phyloP scores from a whole-genome alignment of 2,113 vertebrate species.

The Actenoides hombroni region DNA sequence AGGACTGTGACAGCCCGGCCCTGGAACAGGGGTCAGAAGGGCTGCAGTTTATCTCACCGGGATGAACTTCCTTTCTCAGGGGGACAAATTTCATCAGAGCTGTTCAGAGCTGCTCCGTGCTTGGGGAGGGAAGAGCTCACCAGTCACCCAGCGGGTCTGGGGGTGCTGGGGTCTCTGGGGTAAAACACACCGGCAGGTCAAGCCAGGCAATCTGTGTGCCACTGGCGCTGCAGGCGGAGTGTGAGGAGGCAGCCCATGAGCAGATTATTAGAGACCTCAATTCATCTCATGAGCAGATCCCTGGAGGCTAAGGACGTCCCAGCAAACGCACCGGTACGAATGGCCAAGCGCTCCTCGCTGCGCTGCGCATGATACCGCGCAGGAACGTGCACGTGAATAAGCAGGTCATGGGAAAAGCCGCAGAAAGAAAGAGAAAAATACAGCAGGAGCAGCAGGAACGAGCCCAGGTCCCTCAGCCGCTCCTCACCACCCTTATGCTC shows the following conservation, averaged over 20 bases:
- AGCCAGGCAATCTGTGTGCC: background rate
- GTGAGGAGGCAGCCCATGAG: background rate
- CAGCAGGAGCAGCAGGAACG: no score
- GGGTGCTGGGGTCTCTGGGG: background rate
- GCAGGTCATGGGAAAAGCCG: background rate
- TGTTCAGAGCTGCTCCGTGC: background rate
- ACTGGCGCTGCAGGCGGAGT: fast-evolving
- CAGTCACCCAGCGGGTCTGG: background rate
- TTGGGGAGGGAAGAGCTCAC: background rate
- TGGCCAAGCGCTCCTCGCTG: background rate
- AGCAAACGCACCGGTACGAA: background rate
- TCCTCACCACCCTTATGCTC: no score
- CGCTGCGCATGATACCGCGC: background rate
- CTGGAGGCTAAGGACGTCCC: background rate
- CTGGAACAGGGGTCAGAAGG: background rate
- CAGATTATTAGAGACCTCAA: background rate
- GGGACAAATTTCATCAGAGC: background rate
- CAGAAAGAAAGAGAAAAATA: background rate
- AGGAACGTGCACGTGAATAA: background rate
- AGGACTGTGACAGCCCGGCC: background rate
- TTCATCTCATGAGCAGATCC: background rate
- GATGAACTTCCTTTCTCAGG: background rate
- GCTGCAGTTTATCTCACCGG: background rate
- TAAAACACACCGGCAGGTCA: background rate
- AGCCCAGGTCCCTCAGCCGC: no score